These are phyloP conservation scores for Labeo calbasu DNA, from an alignment of 2,797 vertebrate species.

Conservation along the genomic window DNA sequence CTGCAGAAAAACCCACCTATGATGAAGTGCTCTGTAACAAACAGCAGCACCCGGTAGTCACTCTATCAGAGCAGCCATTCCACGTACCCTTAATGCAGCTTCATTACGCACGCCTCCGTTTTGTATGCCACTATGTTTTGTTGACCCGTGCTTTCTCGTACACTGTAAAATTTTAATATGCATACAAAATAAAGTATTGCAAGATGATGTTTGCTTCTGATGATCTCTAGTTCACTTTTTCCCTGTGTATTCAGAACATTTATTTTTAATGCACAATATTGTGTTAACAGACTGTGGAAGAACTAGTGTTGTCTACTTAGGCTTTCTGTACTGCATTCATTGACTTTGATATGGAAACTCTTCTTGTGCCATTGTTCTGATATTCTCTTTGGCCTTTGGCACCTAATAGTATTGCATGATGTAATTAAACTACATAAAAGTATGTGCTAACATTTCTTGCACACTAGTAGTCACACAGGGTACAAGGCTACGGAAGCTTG, in stretches of 20 bases:
- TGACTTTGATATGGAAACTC: neutral
- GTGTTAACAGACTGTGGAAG: neutral
- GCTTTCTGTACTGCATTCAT: neutral
- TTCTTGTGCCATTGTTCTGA: neutral
- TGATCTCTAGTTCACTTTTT: slow-evolving; percentile 43
- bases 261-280: slow-evolving; percentile 24
- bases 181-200: slow-evolving; percentile 39
- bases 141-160: slow-evolving; percentile 40
- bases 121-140: slow-evolving; percentile 49
- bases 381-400: neutral
- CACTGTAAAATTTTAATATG: slow-evolving; percentile 34
- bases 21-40: slow-evolving; percentile 87
- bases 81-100: slow-evolving; percentile 59
- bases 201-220: slow-evolving; percentile 48
- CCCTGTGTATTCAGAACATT: slow-evolving; percentile 35
- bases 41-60: slow-evolving; percentile 69
- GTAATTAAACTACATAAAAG: slow-evolving; percentile 2
- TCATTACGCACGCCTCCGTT: slow-evolving; percentile 46
- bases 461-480: neutral
- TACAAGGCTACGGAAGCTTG: neutral
- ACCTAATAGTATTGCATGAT: neutral
- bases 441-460: neutral
- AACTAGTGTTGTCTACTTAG: neutral
- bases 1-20: slow-evolving; percentile 83
- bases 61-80: slow-evolving; percentile 70